These are phyloP conservation scores for Nomada ferruginata DNA, from an alignment of 2,888 invertebrate genomes.

Conservation along the genomic window DNA sequence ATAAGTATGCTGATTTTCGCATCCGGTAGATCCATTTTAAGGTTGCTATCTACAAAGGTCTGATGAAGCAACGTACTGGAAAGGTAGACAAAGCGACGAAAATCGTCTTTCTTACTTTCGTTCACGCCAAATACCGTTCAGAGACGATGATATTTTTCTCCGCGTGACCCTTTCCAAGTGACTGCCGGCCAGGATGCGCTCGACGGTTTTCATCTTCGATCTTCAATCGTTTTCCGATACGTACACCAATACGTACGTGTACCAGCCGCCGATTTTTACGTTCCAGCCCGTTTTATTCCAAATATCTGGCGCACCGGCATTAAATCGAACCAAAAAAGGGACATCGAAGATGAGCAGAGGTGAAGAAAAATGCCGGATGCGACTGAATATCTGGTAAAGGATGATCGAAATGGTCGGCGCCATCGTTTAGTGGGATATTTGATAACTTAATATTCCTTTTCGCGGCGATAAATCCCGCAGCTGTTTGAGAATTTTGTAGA, in stretches of 20 bases:
- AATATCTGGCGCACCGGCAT: conserved; percentile 67
- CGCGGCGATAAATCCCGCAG: too few relatives aligned
- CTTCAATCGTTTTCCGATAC: conserved; percentile 79
- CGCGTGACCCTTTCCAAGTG: conserved; percentile 52
- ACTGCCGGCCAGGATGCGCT: conserved; percentile 54
- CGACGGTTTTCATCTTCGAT: conserved; percentile 75
- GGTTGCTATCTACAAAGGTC: neutral
- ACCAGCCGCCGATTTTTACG: conserved; percentile 70
- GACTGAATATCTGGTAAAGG: conserved; percentile 11
- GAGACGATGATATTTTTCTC: conserved; percentile 61
- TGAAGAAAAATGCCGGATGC: conserved; percentile 29
- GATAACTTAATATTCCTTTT: conserved; percentile 15
- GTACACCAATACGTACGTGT: conserved; percentile 54
- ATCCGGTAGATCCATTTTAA: too few relatives aligned
- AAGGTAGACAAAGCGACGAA: conserved; percentile 19
- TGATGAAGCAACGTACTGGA: conserved; percentile 19
- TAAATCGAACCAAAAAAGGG: conserved; percentile 55
- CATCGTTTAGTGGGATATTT: neutral
- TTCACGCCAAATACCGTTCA: conserved; percentile 57
- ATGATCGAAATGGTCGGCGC: conserved; percentile 1
- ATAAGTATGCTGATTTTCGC: too few relatives aligned
- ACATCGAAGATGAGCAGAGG: neutral
- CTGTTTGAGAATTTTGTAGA: too few relatives aligned
- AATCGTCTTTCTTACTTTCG: conserved; percentile 44
- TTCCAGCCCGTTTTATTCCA: conserved; percentile 70